Evolutionary conservation across 2,797 vertebrate genomes (phyloP).

Genomic region (Prunella strophiata): DNA sequence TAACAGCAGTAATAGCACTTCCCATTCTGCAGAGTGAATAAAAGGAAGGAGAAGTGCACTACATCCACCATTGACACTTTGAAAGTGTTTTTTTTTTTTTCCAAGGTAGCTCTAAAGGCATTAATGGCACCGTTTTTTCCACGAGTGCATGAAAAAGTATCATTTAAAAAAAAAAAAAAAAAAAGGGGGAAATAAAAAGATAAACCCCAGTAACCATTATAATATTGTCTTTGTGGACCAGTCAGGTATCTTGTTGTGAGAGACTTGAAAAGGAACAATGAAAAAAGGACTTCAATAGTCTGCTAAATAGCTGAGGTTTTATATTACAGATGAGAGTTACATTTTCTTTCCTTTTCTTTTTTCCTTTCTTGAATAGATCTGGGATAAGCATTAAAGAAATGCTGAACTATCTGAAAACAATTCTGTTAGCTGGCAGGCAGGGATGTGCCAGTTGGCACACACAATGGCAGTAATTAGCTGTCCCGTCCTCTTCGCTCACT

Average conservation of each 20-base stretch:
- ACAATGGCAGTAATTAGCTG: conserved; percentile 61
- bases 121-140: conserved; percentile 66
- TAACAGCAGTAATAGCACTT: conserved; percentile 68
- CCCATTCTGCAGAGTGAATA: conserved; percentile 61
- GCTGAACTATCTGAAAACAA: conserved; percentile 59
- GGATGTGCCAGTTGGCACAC: conserved; percentile 44
- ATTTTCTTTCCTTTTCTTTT: conserved; percentile 51
- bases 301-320: conserved; percentile 67
- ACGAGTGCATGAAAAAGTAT: conserved; percentile 48
- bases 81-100: conserved; percentile 60
- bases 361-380: conserved; percentile 45
- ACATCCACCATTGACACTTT: conserved; percentile 59
- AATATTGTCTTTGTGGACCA: conserved; percentile 69
- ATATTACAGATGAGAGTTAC: conserved; percentile 53
- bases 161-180: background rate
- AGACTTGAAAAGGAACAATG: conserved; percentile 35
- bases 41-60: conserved; percentile 62
- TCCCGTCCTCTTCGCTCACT: conserved; percentile 16
- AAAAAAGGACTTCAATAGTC: conserved; percentile 43
- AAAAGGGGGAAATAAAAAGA: background rate
- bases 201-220: conserved; percentile 55
- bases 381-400: conserved; percentile 61
- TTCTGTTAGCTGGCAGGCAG: conserved; percentile 51
- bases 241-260: conserved; percentile 66
- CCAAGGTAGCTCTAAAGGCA: conserved; percentile 43